Evolutionary conservation across 2,797 vertebrate genomes (phyloP).

Genomic region (Characodon lateralis): DNA sequence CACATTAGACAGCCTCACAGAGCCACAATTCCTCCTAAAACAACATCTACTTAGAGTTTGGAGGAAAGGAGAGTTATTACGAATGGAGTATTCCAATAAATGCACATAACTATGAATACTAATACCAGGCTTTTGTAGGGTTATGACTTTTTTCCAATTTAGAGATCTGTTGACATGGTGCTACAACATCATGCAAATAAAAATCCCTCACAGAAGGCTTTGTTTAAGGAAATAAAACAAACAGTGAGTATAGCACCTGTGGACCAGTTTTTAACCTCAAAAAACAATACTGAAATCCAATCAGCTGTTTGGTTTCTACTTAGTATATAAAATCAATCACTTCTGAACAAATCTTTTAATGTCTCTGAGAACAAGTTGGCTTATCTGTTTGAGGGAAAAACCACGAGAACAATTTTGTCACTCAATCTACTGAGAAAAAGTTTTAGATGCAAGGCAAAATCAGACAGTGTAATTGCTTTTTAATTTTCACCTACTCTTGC

Average conservation of each 20-base stretch:
- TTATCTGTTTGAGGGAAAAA: neutral
- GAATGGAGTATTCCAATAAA: neutral
- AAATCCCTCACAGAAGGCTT: neutral
- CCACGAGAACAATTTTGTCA: neutral
- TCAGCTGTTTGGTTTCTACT: neutral
- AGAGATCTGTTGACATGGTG: neutral
- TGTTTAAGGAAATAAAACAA: conserved; percentile 3
- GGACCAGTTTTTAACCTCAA: neutral
- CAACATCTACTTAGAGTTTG: neutral
- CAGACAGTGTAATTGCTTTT: neutral
- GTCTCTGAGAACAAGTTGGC: neutral
- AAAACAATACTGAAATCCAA: neutral
- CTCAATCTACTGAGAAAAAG: neutral
- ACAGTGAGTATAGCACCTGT: neutral
- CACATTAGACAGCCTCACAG: conserved; percentile 25
- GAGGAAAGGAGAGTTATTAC: neutral
- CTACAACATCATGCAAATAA: neutral
- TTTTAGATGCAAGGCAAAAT: neutral
- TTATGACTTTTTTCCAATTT: conserved; percentile 9
- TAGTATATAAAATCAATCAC: neutral
- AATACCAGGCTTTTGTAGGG: conserved; percentile 7
- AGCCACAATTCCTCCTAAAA: conserved; percentile 14
- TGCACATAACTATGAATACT: conserved; percentile 3
- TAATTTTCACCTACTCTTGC: too few species aligned
- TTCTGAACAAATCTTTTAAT: conserved; percentile 6